Percentiles rank a stretch among this genome's conserved stretches.
phyloP scores from a whole-genome alignment of 2,888 invertebrate species.

The Acronicta alni region DNA sequence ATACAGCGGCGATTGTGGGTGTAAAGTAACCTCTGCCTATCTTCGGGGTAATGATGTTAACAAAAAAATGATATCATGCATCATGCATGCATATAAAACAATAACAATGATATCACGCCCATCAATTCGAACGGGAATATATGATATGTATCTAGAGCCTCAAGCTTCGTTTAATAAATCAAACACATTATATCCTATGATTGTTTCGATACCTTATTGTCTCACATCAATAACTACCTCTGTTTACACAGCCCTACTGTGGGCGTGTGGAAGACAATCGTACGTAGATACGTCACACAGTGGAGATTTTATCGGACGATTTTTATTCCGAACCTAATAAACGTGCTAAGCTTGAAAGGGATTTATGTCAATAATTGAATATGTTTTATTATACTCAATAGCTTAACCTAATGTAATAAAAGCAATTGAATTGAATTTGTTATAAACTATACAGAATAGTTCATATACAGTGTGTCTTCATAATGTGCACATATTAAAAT shows the following conservation, averaged over 20 bases:
- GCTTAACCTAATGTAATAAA: too few relatives aligned
- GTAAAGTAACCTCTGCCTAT: too few relatives aligned
- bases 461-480: too few relatives aligned
- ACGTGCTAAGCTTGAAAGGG: constrained; percentile 9
- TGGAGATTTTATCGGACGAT: constrained; percentile 15
- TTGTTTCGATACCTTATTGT: constrained; percentile 85
- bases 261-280: constrained; percentile 57
- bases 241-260: constrained; percentile 79
- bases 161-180: constrained; percentile 82
- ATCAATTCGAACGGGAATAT: constrained; percentile 61
- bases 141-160: constrained; percentile 62
- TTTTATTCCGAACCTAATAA: constrained; percentile 17
- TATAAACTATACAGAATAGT: too few relatives aligned
- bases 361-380: constrained; percentile 10
- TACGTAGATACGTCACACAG: constrained; percentile 2
- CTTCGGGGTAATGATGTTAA: too few relatives aligned
- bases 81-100: too few relatives aligned
- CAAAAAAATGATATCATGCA: too few relatives aligned
- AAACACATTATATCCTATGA: constrained; percentile 81
- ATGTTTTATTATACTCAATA: too few relatives aligned
- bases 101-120: constrained; percentile 68
- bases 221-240: constrained; percentile 76
- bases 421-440: too few relatives aligned
- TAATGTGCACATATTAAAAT: too few relatives aligned
- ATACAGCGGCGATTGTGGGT: too few relatives aligned